These are phyloP conservation scores for Oxystoma pomonae DNA, from an alignment of 2,888 invertebrate species.

Conservation along the genomic window DNA sequence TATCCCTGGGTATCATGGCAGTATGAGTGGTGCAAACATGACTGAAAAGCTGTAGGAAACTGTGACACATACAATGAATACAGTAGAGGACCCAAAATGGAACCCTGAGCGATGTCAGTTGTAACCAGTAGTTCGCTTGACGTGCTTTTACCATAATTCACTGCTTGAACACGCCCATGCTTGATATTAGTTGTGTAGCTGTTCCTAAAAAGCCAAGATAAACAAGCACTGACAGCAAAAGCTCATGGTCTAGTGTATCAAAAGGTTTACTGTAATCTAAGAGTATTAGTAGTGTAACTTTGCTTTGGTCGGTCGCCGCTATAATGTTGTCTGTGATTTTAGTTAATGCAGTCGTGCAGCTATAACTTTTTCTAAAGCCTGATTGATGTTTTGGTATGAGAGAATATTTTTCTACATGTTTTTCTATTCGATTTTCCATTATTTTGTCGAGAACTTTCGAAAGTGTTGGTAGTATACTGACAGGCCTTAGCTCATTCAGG, in stretches of 20 bases:
- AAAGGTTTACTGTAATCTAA: constrained; percentile 36
- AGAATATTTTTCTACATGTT: constrained; percentile 24
- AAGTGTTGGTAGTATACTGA: constrained; percentile 26
- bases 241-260: constrained; percentile 28
- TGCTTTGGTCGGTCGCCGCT: constrained; percentile 24
- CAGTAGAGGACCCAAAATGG: constrained; percentile 5
- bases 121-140: constrained; percentile 1
- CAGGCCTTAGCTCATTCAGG: constrained; percentile 29
- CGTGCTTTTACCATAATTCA: not conserved
- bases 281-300: constrained; percentile 25
- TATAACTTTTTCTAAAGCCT: constrained; percentile 28
- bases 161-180: not conserved
- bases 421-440: constrained; percentile 21
- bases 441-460: constrained; percentile 29
- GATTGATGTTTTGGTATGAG: constrained; percentile 31
- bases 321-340: constrained; percentile 31
- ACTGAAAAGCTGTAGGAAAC: not conserved
- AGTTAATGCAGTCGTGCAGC: constrained; percentile 32
- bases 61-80: constrained; percentile 7
- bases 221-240: constrained; percentile 24
- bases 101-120: constrained; percentile 10
- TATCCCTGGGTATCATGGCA: constrained; percentile 1
- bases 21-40: constrained; percentile 2
- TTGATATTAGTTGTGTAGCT: too few species aligned
- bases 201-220: too few species aligned